Base-by-base conservation (phyloP, 2,113 vertebrate genomes). In the Oxyruncus cristatus region DNA sequence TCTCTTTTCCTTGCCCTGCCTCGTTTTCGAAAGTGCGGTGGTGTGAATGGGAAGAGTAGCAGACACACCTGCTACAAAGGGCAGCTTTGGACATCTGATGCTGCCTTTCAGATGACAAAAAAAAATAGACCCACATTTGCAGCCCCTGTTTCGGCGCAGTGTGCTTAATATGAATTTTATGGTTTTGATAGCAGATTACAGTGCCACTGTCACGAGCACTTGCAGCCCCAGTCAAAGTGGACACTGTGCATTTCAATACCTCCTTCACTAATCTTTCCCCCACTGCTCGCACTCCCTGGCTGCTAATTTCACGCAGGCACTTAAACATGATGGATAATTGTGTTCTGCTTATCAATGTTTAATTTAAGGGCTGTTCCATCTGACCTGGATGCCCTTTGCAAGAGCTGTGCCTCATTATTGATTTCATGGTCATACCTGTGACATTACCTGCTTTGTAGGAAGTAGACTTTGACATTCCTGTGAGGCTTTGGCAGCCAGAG, bases 391-490 rank as follows among this genome's bases (percentile, higher is more conserved):
- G 97, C 97, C 97, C 97, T 97, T 96, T 97, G 97, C 94, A 92
- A 97, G 96, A 97, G 93, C 97, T 95, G 92, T 96, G 97, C 95
- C 98, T 98, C 96, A 92, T 97, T 98, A 98, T 97, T 98, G 97
- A 98, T 98, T 98, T 98, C 98, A 96, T 97, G 96, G 95, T 97
- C 97, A 97, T 97, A 98, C 98, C 97, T 98, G 97, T 98, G 97
- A 97, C 97, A 98, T 97, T 97, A 98, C 97, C 97, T 98, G 95
- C 94, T 95, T 97, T 96, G 94, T 94, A 96, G 96, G 96, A 97
- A 96, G 95, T 97, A 96, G 96, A 96, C 97, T 98, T 97, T 98
- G 97, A 97, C 97, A 97, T 96, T 96, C 97, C 97, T 97, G 93
- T 83, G 96, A 98, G 96, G 97, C 96, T 96, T 89, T 96, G 93